phyloP scores from a whole-genome alignment of 2,797 vertebrate species.

The Eulemur rubriventer region DNA sequence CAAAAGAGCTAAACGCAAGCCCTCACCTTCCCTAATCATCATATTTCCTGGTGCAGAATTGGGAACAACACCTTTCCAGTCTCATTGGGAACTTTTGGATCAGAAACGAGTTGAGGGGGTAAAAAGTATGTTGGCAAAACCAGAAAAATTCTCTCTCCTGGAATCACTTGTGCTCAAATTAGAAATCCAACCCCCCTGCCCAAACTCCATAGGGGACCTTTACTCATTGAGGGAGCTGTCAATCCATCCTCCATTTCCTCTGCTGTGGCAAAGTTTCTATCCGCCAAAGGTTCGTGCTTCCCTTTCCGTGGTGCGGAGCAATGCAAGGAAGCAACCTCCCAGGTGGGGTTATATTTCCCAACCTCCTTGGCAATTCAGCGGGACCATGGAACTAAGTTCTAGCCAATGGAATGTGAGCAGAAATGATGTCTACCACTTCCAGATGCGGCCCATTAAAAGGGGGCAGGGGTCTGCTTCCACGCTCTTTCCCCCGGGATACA shows the following conservation, averaged over 20 bases:
- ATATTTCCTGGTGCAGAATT: not conserved
- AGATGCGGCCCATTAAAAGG: not conserved
- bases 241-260: not conserved
- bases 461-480: not conserved
- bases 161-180: not conserved
- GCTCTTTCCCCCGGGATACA: not conserved
- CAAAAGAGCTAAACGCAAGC: not conserved
- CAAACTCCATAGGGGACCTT: not conserved
- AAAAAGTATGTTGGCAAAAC: not conserved
- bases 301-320: not conserved
- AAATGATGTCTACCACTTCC: not conserved
- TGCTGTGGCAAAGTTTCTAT: not conserved
- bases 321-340: not conserved
- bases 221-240: not conserved
- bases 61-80: not conserved
- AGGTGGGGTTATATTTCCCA: not conserved
- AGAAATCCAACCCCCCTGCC: not conserved
- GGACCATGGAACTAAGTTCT: not conserved
- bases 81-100: not conserved
- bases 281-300: not conserved
- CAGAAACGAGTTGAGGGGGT: not conserved
- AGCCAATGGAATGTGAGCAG: not conserved
- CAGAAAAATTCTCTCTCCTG: not conserved
- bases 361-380: not conserved
- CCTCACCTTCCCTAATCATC: not conserved